Conservation (phyloP, 2,113 vertebrate species). For the Choloepus hoffmanni region DNA sequence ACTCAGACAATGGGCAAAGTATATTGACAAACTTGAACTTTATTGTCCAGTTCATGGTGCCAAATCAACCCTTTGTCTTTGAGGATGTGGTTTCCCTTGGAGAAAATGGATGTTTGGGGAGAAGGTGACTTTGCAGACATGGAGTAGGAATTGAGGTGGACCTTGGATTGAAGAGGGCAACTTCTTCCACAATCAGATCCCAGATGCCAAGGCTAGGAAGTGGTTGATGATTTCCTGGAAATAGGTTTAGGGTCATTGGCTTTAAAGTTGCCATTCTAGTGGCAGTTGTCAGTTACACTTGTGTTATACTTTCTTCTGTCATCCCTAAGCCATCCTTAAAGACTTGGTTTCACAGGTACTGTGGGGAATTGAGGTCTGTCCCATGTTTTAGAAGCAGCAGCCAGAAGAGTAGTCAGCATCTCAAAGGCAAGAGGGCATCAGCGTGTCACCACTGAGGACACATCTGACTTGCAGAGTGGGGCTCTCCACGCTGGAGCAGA, state of each 20-base stretch:
- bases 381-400: neutral
- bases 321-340: neutral
- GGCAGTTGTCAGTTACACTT: neutral
- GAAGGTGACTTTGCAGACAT: neutral
- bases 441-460: neutral
- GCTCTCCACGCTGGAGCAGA: neutral
- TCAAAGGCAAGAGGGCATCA: neutral
- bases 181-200: neutral
- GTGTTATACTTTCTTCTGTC: neutral
- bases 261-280: slow-evolving; percentile 1
- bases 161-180: neutral
- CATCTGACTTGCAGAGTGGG: neutral
- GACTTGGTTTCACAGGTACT: neutral
- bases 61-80: neutral
- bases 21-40: neutral
- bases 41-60: neutral
- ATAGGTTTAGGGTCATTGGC: neutral
- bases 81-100: neutral
- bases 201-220: neutral
- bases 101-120: neutral
- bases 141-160: neutral
- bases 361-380: neutral
- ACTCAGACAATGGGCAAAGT: neutral
- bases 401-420: neutral
- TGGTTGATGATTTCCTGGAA: neutral